phyloP scores from a whole-genome alignment of 2,113 vertebrate species.

The Corynorhinus townsendii region DNA sequence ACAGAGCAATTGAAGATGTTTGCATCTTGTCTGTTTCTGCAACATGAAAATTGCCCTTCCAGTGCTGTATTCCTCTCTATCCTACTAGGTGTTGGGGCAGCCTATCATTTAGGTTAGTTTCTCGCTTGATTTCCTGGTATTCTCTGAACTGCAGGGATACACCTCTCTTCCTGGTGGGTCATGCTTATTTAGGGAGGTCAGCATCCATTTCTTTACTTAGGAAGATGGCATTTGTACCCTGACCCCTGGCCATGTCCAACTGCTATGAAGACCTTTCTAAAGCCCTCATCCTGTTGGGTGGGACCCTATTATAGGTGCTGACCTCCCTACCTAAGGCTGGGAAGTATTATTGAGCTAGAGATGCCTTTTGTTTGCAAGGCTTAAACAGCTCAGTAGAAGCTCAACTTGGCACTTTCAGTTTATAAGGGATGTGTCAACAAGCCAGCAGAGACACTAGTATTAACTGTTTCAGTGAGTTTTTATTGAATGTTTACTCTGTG shows the following conservation, averaged over 20 bases:
- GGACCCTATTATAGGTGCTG: background rate
- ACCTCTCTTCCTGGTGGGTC: background rate
- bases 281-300: background rate
- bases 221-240: background rate
- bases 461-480: background rate
- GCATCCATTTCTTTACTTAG: background rate
- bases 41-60: background rate
- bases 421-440: background rate
- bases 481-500: constrained; percentile 14
- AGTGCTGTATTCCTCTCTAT: background rate
- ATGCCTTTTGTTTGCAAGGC: constrained; percentile 5
- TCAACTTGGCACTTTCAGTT: background rate
- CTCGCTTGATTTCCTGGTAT: background rate
- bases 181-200: background rate
- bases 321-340: background rate
- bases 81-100: background rate
- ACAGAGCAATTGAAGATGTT: background rate
- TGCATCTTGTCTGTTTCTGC: background rate
- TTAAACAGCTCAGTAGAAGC: background rate
- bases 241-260: background rate
- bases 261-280: background rate
- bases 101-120: background rate
- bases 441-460: background rate
- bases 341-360: background rate
- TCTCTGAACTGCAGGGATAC: background rate